Base-by-base conservation (phyloP, 2,888 invertebrate species). In the Lepidocyrtoides sp. region DNA sequence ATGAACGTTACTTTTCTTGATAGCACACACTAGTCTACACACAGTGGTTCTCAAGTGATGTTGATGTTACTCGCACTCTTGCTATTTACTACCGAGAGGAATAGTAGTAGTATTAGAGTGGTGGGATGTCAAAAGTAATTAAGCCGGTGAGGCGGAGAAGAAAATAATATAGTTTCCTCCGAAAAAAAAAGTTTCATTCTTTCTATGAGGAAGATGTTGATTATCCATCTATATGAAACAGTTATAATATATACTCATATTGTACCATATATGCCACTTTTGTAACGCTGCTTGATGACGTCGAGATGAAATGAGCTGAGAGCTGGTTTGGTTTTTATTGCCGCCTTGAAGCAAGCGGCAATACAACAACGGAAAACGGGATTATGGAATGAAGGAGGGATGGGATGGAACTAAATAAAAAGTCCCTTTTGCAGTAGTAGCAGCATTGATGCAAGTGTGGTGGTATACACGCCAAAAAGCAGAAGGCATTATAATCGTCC, bases 111-210 rank as follows among this genome's bases (percentile, higher is more conserved):
- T 17, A 14, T 79, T 20, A 7, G 7, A 23, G 72, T 72, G 44
- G 72, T 54, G 79, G 79, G 79, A 79, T 54, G 79, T 79, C 79
- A 79, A 79, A 79, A 79, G 79, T 79, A 79, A 79, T 79, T 79
- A 79, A 79, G 79, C 79, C 79, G 79, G 79, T 54, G 79, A 54
- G 79, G 79, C 79, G 54, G 79, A 54, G 79, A 54, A 54, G 32
- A 79, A 12, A 41, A 75, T 41, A 75, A 44, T 75, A 75, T 75
- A 75, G 32, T 29, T 48, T 32, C 32, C 66, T 72, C 44, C 44
- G n/a, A n/a, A n/a, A n/a, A n/a, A 44, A 72, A 72, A 72, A 72
- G 44, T 41, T 72, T 44, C n/a, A 4, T 69, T 36, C 17, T 69
- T 69, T 69, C 60, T 66, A 23, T 26, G 26, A n/a, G n/a, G n/a